Evolutionary conservation across 2,888 invertebrate genomes (phyloP).

Genomic region (Meandrusa payeni): DNA sequence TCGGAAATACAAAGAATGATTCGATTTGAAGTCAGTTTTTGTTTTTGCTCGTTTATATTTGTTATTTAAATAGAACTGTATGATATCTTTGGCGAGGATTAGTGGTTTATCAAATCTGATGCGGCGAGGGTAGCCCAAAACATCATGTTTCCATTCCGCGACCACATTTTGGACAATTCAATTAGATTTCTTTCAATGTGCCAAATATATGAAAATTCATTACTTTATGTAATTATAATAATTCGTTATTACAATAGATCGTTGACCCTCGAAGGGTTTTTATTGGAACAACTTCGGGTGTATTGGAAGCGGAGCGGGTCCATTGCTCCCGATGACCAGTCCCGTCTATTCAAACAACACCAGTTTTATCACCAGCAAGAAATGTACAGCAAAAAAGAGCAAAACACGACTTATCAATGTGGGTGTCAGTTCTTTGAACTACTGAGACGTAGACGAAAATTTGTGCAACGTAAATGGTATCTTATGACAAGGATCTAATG

Average conservation of each 20-base stretch:
- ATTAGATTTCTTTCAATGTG: too few relatives aligned
- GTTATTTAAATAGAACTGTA: too few relatives aligned
- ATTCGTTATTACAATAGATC: background rate
- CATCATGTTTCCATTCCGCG: too few relatives aligned
- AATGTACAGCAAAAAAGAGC: slow-evolving; percentile 56
- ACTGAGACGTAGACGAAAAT: background rate
- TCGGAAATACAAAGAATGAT: too few relatives aligned
- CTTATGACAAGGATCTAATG: slow-evolving; percentile 1
- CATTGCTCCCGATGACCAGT: slow-evolving; percentile 33
- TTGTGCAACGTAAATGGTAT: background rate
- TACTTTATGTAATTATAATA: too few relatives aligned
- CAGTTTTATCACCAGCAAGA: slow-evolving; percentile 63
- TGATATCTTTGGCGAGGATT: too few relatives aligned
- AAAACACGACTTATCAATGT: slow-evolving; percentile 43
- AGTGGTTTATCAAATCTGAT: too few relatives aligned
- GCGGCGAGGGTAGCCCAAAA: too few relatives aligned
- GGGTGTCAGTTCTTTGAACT: slow-evolving; percentile 38
- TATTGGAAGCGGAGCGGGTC: slow-evolving; percentile 25
- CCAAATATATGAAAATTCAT: too few relatives aligned
- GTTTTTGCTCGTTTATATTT: too few relatives aligned
- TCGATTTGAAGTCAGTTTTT: too few relatives aligned
- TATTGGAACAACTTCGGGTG: slow-evolving; percentile 2
- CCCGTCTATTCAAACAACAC: slow-evolving; percentile 49
- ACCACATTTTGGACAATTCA: too few relatives aligned
- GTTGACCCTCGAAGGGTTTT: slow-evolving; percentile 11